These are phyloP conservation scores for Elachura formosa DNA, from an alignment of 2,113 vertebrate species.

Conservation along the genomic window DNA sequence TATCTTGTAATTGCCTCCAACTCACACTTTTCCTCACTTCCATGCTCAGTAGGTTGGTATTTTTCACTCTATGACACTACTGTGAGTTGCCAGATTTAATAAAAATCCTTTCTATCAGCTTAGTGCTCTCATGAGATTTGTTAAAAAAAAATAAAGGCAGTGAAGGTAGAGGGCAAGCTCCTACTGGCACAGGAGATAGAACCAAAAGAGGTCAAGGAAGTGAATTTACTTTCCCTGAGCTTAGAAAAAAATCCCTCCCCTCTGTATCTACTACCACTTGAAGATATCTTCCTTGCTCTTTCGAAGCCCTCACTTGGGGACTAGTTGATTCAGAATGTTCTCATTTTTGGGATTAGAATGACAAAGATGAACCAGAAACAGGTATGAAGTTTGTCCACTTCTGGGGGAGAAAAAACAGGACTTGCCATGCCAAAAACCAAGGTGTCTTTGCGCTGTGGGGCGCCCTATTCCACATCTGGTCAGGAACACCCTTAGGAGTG, in stretches of 20 bases:
- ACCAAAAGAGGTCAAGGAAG: not conserved
- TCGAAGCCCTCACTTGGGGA: not conserved
- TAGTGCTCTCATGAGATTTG: not conserved
- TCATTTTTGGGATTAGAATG: not conserved
- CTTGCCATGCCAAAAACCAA: not conserved
- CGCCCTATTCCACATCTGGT: not conserved
- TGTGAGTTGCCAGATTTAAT: not conserved
- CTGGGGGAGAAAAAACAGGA: not conserved
- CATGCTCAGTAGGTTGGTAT: not conserved
- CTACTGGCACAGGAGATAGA: not conserved
- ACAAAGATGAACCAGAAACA: not conserved
- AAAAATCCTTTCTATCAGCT: constrained; percentile 1
- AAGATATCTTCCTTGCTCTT: not conserved
- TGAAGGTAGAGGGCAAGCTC: not conserved
- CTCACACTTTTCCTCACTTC: not conserved
- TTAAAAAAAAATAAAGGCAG: not conserved
- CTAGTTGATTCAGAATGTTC: not conserved
- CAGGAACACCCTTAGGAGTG: not conserved
- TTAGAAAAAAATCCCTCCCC: not conserved
- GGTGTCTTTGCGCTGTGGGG: not conserved
- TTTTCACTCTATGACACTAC: not conserved
- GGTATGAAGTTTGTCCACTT: not conserved
- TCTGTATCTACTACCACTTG: not conserved
- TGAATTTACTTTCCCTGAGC: not conserved
- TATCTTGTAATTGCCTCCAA: not conserved